Evolutionary conservation across 1,140 invertebrate species (phyloP), one percentile per base, ranked within the genome.

Genomic region (Drosophila quadrilineata): DNA sequence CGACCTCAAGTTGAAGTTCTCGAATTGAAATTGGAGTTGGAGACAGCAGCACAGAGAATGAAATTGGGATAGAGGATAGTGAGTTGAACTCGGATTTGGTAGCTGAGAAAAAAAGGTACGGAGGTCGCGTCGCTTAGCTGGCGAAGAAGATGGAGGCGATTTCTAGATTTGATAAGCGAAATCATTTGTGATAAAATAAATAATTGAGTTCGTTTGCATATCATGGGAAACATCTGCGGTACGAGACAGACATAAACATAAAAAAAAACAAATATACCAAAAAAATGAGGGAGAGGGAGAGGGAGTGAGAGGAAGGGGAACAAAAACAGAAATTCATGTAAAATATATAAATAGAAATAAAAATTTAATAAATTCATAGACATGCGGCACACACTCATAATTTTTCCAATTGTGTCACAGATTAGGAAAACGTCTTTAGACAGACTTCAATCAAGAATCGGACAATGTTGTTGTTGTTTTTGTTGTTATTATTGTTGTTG

Each of bases 111-210:
- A n/a, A n/a, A 79, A 66, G 63, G 62, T 65, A 43, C 24, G 36
- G 28, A 38, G 63, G 67, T 65, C 67, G 46, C 54, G 72, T 63
- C 58, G 65, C 38, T 50, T 41, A 22, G 24, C 52, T 57, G 53
- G n/a, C n/a, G n/a, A n/a, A n/a, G n/a, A 64, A 84, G 79, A 71
- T 65, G 74, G n/a, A 65, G 50, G 63, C 79, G 79, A 85, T 85
- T 85, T 76, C 71, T 86, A 79, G 75, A 85, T 85, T 79, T 59
- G 79, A 85, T 85, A 85, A 85, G 79, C 77, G 56, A 85, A 84
- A 85, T 85, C 79, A 85, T 85, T 85, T 85, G 79, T 85, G 79
- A 85, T 85, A 85, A 85, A 85, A 85, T 85, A 85, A 85, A 85
- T 85, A 85, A 85, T 85, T 85, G 79, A 85, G 79, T 85, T 85